Percentiles rank a stretch among this genome's conserved stretches.
These are phyloP conservation scores for Bostrychus sinensis DNA, from an alignment of 2,113 vertebrate species.

Conservation along the genomic window DNA sequence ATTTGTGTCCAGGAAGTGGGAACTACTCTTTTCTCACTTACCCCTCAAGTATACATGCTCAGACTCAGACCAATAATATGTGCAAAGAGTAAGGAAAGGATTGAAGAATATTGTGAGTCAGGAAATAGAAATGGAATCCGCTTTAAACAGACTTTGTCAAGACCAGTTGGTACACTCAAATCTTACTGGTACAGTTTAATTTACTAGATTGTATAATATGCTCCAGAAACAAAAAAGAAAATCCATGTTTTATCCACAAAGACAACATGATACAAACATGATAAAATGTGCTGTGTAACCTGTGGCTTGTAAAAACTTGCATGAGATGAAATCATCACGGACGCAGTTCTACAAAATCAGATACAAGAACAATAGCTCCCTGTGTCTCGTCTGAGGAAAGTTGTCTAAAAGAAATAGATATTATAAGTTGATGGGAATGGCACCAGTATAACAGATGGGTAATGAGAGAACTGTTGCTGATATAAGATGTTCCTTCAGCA, in stretches of 20 bases:
- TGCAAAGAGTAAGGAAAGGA: not conserved
- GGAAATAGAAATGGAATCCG: not conserved
- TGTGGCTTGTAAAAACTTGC: slow-evolving; percentile 39
- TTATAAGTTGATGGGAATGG: not conserved
- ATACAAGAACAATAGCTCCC: slow-evolving; percentile 42
- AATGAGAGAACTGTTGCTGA: not conserved
- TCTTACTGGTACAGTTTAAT: too few relatives aligned
- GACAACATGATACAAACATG: not conserved
- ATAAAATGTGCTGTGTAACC: not conserved
- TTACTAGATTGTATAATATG: not conserved
- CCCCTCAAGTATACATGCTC: not conserved
- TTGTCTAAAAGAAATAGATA: not conserved
- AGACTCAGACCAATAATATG: slow-evolving; percentile 2
- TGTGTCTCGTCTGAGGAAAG: slow-evolving; percentile 18
- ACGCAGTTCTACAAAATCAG: slow-evolving; percentile 24
- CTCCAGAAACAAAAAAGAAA: too few relatives aligned
- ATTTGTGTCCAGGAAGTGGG: not conserved
- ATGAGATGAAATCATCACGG: slow-evolving; percentile 53
- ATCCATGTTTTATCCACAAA: not conserved
- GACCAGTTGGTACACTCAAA: not conserved
- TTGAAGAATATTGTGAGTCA: not conserved
- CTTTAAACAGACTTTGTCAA: slow-evolving; percentile 3
- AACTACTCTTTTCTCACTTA: not conserved
- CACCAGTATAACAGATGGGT: not conserved
- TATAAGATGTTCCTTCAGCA: not conserved